Conservation (phyloP, 2,113 vertebrate species). For the Odocoileus hemionus region DNA sequence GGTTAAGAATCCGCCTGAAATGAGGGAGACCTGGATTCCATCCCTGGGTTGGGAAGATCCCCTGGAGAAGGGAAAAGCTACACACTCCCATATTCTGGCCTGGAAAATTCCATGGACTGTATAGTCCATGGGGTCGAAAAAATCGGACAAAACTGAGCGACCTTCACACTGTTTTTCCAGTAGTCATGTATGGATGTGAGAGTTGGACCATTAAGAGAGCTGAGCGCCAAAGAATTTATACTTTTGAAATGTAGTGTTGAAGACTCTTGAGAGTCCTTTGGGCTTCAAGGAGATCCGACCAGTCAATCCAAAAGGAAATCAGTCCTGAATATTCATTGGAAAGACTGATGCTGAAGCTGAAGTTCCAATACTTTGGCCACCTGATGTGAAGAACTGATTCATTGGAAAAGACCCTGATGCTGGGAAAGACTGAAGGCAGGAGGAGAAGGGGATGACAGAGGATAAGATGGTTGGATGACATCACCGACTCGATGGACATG, state of each 20-base stretch:
- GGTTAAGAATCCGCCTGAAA: not conserved
- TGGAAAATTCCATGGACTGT: not conserved
- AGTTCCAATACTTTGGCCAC: not conserved
- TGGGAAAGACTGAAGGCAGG: not conserved
- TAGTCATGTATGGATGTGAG: not conserved
- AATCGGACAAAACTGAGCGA: not conserved
- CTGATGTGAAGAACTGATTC: not conserved
- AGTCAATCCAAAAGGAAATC: not conserved
- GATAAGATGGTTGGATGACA: not conserved
- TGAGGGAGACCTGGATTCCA: not conserved
- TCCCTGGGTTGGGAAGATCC: not conserved
- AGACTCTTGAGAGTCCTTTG: not conserved
- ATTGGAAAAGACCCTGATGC: not conserved
- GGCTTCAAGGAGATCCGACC: not conserved
- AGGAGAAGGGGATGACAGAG: not conserved
- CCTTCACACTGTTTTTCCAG: not conserved
- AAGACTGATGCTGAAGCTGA: not conserved
- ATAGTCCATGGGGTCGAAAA: not conserved
- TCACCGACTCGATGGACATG: accelerated
- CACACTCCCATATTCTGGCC: not conserved
- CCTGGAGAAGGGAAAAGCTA: not conserved
- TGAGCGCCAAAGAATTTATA: not conserved
- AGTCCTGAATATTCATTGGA: not conserved
- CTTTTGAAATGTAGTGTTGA: not conserved
- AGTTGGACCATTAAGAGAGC: not conserved